Conservation (phyloP, 2,113 vertebrate genomes). For the Dryoscopus gambensis region DNA sequence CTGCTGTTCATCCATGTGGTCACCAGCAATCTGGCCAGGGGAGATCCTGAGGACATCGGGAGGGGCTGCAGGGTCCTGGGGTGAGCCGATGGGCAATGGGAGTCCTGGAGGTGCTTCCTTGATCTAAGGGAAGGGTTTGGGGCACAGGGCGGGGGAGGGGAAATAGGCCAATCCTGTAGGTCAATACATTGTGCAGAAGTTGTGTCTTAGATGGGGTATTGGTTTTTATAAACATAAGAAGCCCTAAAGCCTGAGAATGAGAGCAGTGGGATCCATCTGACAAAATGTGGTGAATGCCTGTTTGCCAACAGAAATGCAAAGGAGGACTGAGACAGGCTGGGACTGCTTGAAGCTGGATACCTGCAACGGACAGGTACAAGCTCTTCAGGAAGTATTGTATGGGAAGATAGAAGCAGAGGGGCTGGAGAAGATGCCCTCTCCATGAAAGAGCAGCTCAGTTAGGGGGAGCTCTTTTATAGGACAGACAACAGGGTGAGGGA, state of each 20-base stretch:
- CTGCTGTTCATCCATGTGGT: background rate
- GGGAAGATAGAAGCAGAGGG: background rate
- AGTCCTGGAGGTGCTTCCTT: background rate
- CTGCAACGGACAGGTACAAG: background rate
- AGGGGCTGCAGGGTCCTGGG: background rate
- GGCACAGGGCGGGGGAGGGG: accelerated
- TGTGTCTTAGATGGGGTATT: background rate
- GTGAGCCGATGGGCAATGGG: background rate
- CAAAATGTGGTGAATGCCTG: background rate
- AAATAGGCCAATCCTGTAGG: background rate
- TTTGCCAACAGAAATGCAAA: background rate
- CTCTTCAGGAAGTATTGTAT: background rate
- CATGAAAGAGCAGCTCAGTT: background rate
- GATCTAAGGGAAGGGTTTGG: background rate
- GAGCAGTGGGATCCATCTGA: background rate
- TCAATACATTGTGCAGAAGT: background rate
- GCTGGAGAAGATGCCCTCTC: background rate
- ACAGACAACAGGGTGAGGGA: background rate
- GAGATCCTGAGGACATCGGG: background rate
- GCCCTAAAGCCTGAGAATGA: background rate
- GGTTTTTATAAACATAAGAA: background rate
- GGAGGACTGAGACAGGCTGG: background rate
- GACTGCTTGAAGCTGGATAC: background rate
- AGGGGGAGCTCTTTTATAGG: background rate
- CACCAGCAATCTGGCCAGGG: background rate